Percentiles rank a stretch among this genome's conserved stretches.
Conservation (phyloP, 2,888 invertebrate genomes). For the Bombylius discolor region DNA sequence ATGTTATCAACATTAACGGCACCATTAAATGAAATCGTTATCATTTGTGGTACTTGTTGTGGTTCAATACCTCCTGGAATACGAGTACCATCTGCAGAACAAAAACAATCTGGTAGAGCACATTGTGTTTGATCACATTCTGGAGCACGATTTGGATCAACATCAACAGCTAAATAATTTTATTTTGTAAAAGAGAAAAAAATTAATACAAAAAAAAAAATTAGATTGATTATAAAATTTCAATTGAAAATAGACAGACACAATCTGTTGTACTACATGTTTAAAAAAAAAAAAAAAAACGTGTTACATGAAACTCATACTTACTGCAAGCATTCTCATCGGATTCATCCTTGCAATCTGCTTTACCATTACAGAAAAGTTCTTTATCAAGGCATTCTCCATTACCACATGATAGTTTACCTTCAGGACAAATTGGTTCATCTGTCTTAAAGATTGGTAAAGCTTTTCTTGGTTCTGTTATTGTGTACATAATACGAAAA, state of each 20-base stretch:
- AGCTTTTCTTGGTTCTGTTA: conserved; percentile 71
- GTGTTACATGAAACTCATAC: conserved; percentile 32
- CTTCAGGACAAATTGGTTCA: conserved; percentile 82
- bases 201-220: background rate
- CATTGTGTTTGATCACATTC: conserved; percentile 85
- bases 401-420: conserved; percentile 81
- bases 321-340: conserved; percentile 92
- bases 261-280: background rate
- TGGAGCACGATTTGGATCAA: conserved; percentile 83
- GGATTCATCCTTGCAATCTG: conserved; percentile 87
- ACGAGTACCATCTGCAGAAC: conserved; percentile 81
- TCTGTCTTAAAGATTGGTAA: conserved; percentile 84
- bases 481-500: background rate
- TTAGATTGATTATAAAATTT: background rate
- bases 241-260: background rate
- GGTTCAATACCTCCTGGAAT: conserved; percentile 76
- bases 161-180: conserved; percentile 59
- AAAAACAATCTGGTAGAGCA: conserved; percentile 81
- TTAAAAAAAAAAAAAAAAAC: background rate
- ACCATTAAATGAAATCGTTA: conserved; percentile 84
- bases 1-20: conserved; percentile 88
- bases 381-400: conserved; percentile 86
- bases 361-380: conserved; percentile 84
- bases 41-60: conserved; percentile 82
- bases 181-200: background rate